Evolutionary conservation across 2,888 invertebrate genomes (phyloP), one percentile per base, ranked within the genome.

Genomic region (Pheosia tremula): DNA sequence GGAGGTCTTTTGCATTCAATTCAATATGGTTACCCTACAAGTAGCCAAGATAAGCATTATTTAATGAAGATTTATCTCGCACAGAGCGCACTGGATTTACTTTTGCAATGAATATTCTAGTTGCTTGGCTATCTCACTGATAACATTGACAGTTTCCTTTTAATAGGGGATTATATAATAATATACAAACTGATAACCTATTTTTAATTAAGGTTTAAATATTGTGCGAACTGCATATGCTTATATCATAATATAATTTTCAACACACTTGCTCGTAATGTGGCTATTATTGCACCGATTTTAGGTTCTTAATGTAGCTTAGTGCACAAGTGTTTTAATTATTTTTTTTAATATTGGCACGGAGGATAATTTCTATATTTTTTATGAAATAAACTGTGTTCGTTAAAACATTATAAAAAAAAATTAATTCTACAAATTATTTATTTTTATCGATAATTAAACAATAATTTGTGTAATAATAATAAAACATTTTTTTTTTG

Each of bases 21-120:
- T 37, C 56, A 60, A 39, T 68, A 67, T 71, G 66, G 79, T 58
- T 58, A 66, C 68, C 66, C 63, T 63, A 68, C 65, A 61, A 67
- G 64, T 67, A 71, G 66, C 71, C 73, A 74, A 82, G 83, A 82
- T 83, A 83, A 83, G 79, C 82, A 78, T 76, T 83, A 82, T 83
- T 81, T 83, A 83, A 83, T 83, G 84, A 83, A 83, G 83, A 83
- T 83, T 82, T 83, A 83, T 83, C 81, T 80, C 61, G 74, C 70
- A 66, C 73, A 69, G 71, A 79, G 83, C 83, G 81, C 76, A 64
- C 68, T 67, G 78, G 78, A 78, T 82, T 82, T 83, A 79, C 79
- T 81, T 73, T 70, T 63, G 74, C 83, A 81, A 83, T 83, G 83
- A 83, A 83, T 83, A 80, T 80, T 79, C 78, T 63, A 71, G 65